Evolutionary conservation across 2,888 invertebrate genomes (phyloP), one percentile per base, ranked within the genome.

Genomic region (Atrina japonica): DNA sequence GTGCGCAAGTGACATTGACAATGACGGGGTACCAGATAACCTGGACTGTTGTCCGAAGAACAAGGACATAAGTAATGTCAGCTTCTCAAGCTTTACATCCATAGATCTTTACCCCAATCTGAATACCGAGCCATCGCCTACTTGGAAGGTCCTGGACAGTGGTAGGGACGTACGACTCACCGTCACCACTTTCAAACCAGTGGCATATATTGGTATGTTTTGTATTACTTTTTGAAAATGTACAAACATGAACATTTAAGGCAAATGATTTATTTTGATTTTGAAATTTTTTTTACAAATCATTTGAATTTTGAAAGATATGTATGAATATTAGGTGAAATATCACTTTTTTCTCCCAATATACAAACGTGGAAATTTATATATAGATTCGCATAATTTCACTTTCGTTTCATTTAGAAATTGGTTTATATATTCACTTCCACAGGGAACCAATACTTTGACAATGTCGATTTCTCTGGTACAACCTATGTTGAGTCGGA

Each of bases 1-100:
- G 1, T 98, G 98, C 83, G 94, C 95, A 83, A 93, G 94, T 53
- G 97, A 98, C 88, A 93, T 93, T 80, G 97, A 98, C 84, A 94
- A 94, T 1, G 98, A 98, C 88, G 93, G 93, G 29, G 93, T 95
- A 0, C 93, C 93, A 1, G 95, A 98, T 87, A 93, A 93, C 30
- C 89, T 94, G 2, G 98, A 98, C 88, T 96, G 96, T 85, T 98
- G 97, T 85, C 97, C 97, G 0, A 96, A 77, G 29, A 84, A 83
- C 65, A 79, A 79, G 29, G 67, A 70, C 30, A 79, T 84, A 25
- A 73, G 53, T 9, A 35, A 45, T 30, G 78, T 82, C 0, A 72
- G 74, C 6, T 83, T 83, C 58, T 53, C 50, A 1, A 53, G 73
- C 9, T 76, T 77, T 59, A 76, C 76, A 45, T 66, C 73, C 1